Evolutionary conservation across 64 coral and sea anemone species (phyloP).

Genomic region (Exaiptasia diaphana): DNA sequence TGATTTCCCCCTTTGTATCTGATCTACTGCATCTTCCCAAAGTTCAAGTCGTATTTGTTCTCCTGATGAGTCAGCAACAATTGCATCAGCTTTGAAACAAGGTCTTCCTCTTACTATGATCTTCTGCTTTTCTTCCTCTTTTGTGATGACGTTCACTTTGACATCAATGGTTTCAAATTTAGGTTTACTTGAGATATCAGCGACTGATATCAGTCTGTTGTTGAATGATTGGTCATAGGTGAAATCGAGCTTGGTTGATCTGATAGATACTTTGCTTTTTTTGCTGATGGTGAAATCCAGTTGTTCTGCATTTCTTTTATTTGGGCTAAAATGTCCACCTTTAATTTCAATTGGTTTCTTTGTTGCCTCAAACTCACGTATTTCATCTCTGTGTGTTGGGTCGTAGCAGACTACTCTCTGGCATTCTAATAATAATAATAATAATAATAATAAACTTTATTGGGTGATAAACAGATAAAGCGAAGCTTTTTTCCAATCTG

Average conservation of each 20-base stretch:
- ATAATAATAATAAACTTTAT: too few species aligned
- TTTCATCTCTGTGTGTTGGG: background rate
- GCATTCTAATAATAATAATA: too few species aligned
- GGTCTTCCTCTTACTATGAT: slow-evolving; percentile 40
- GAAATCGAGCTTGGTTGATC: slow-evolving; percentile 48
- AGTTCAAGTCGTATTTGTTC: slow-evolving; percentile 49
- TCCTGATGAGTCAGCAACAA: slow-evolving; percentile 42
- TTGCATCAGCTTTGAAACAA: slow-evolving; percentile 54
- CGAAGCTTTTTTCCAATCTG: too few species aligned
- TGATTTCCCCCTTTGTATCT: too few species aligned
- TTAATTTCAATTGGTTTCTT: slow-evolving; percentile 31
- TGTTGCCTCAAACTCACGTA: background rate
- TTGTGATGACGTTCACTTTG: slow-evolving; percentile 54
- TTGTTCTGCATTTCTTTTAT: slow-evolving; percentile 17
- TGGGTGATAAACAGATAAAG: too few species aligned
- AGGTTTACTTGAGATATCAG: slow-evolving; percentile 20
- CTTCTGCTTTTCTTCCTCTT: slow-evolving; percentile 59
- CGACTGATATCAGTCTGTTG: slow-evolving; percentile 45
- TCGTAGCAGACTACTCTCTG: too few species aligned
- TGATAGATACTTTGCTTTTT: slow-evolving; percentile 53
- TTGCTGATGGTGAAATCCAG: slow-evolving; percentile 48
- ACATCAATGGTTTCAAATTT: slow-evolving; percentile 43
- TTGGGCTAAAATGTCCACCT: slow-evolving; percentile 29
- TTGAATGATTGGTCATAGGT: slow-evolving; percentile 37
- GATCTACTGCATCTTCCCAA: slow-evolving; percentile 48